Conservation (phyloP, 2,113 vertebrate genomes). For the Grantiella picta region DNA sequence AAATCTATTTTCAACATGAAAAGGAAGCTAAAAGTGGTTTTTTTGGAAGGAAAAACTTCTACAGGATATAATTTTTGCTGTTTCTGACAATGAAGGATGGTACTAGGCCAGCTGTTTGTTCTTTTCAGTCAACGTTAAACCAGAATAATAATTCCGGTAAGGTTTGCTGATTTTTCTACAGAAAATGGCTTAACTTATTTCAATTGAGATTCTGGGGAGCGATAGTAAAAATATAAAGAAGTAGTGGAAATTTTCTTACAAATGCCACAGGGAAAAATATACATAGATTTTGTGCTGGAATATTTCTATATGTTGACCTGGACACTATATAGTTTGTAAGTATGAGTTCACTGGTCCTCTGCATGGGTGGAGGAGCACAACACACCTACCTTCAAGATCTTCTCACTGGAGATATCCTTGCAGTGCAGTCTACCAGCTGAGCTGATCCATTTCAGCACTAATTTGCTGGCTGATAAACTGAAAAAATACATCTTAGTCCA, state of each 20-base stretch:
- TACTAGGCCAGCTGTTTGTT: neutral
- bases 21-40: neutral
- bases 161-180: neutral
- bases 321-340: neutral
- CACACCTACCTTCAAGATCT: neutral
- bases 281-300: neutral
- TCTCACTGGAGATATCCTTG: neutral
- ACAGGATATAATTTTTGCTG: neutral
- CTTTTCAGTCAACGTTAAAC: neutral
- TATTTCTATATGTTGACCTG: neutral
- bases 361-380: neutral
- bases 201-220: neutral
- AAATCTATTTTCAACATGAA: neutral
- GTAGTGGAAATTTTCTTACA: neutral
- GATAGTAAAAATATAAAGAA: neutral
- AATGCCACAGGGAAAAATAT: neutral
- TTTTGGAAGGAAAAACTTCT: neutral
- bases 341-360: neutral
- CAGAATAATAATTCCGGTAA: neutral
- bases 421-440: neutral
- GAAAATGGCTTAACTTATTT: neutral
- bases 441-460: neutral
- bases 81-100: neutral
- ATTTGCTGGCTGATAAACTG: neutral
- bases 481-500: neutral